phyloP scores from a whole-genome alignment of 2,797 vertebrate species.

The Delichon dasypus region DNA sequence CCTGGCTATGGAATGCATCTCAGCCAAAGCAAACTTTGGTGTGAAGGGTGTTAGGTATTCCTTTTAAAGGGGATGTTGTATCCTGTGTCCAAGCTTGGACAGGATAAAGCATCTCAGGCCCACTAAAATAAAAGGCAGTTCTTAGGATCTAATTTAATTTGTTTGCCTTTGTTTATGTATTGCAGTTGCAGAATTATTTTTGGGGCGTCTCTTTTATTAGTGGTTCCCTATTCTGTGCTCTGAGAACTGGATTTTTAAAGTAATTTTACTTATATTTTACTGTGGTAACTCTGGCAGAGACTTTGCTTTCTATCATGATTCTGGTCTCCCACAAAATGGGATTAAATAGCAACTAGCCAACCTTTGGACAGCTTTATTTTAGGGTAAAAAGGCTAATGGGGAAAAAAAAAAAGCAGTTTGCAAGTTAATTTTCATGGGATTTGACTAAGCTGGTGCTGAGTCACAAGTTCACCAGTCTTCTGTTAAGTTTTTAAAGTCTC shows the following conservation, averaged over 20 bases:
- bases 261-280: background rate
- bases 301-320: background rate
- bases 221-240: background rate
- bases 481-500: background rate
- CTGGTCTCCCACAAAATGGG: background rate
- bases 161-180: background rate
- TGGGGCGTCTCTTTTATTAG: background rate
- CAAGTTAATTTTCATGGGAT: background rate
- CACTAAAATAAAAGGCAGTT: background rate
- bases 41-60: background rate
- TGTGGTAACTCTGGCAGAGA: background rate
- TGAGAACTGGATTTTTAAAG: background rate
- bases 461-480: background rate
- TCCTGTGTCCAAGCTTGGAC: background rate
- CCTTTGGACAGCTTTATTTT: background rate
- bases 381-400: background rate
- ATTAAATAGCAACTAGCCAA: background rate
- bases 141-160: background rate
- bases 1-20: background rate
- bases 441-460: background rate
- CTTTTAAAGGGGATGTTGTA: background rate
- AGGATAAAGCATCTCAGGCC: background rate
- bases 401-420: accelerated
- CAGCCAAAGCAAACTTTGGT: background rate
- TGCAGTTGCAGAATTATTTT: background rate